Conservation (phyloP, 2,888 invertebrate genomes). For the Acleris literana region DNA sequence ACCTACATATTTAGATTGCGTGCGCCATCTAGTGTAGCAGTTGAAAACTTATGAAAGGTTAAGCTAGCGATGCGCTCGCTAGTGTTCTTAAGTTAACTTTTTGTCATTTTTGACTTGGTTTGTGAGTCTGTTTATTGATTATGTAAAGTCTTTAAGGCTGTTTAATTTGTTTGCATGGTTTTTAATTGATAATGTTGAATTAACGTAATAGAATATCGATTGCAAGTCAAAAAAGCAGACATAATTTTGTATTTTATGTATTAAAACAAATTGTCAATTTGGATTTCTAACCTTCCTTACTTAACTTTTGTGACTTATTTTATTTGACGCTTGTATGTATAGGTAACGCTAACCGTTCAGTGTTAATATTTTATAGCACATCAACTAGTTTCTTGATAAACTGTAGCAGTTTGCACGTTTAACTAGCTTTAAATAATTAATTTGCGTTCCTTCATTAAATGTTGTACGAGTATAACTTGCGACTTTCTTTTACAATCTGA, state of each 20-base stretch:
- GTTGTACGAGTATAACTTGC: conserved; percentile 18
- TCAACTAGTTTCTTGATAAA: no score
- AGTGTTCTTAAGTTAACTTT: not conserved
- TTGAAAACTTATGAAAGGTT: not conserved
- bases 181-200: no score
- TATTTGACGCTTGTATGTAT: no score
- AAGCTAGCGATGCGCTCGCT: not conserved
- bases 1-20: not conserved
- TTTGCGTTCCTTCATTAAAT: conserved; percentile 24
- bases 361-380: no score
- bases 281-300: no score
- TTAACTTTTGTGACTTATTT: no score
- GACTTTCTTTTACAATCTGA: conserved; percentile 49
- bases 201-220: no score
- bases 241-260: no score
- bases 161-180: no score
- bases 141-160: not conserved
- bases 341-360: no score
- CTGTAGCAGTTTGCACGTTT: conserved; percentile 15
- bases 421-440: conserved; percentile 27
- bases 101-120: not conserved
- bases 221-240: no score
- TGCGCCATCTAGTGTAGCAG: not conserved
- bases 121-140: not conserved
- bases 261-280: no score